phyloP scores from a whole-genome alignment of 2,888 invertebrate genomes.

The Napeogenes inachia region DNA sequence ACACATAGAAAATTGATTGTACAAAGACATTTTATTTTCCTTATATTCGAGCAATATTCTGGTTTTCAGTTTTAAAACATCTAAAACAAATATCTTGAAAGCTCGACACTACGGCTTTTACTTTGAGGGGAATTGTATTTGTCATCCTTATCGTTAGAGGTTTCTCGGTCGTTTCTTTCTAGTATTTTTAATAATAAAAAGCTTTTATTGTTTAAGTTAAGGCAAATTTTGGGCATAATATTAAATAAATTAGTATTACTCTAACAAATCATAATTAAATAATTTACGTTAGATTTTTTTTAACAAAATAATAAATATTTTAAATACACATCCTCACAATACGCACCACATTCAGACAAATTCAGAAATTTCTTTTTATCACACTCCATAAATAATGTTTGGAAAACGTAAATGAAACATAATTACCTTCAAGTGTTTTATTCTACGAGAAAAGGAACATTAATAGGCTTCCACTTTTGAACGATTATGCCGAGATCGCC shows the following conservation, averaged over 20 bases:
- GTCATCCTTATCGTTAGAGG: neutral
- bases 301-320: no score
- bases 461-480: constrained; percentile 6
- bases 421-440: constrained; percentile 2
- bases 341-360: neutral
- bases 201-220: neutral
- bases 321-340: neutral
- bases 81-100: no score
- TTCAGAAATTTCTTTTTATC: neutral
- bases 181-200: neutral
- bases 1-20: no score
- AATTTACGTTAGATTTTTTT: no score
- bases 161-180: neutral
- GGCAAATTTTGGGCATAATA: no score
- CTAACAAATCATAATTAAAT: no score
- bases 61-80: no score
- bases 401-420: constrained; percentile 1
- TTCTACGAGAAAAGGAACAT: constrained; percentile 4
- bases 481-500: constrained; percentile 3
- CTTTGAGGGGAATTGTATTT: no score
- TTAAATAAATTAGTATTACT: no score
- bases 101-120: no score
- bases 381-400: neutral
- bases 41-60: no score
- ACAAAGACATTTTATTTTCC: no score